These are phyloP conservation scores for Pammene aurita DNA, from an alignment of 2,888 invertebrate genomes.

Conservation along the genomic window DNA sequence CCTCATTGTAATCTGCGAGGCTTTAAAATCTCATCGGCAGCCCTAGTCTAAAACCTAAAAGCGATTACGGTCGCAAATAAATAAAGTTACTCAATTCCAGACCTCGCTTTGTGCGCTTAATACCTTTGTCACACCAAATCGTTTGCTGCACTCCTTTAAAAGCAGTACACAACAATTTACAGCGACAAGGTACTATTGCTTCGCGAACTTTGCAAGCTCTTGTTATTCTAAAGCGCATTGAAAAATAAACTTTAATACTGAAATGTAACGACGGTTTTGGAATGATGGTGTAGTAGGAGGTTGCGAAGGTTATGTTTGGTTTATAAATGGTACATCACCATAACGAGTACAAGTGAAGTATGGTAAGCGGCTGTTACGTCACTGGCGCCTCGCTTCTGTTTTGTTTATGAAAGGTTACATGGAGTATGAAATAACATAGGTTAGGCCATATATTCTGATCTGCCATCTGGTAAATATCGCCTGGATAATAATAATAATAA, in stretches of 20 bases:
- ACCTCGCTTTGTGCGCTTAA: background rate
- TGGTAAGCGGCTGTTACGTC: constrained; percentile 21
- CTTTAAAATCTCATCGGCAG: background rate
- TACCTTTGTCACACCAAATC: constrained; percentile 8
- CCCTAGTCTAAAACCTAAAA: constrained; percentile 4
- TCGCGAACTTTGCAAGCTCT: background rate
- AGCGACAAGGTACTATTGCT: constrained; percentile 12
- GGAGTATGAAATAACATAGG: too few species aligned
- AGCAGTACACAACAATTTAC: background rate
- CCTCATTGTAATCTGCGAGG: too few species aligned
- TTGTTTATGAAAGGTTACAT: constrained; percentile 6
- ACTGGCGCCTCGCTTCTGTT: constrained; percentile 17
- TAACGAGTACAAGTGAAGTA: constrained; percentile 21
- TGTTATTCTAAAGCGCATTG: background rate
- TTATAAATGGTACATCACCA: constrained; percentile 18
- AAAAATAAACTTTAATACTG: background rate
- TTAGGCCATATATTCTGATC: too few species aligned
- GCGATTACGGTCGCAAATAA: constrained; percentile 18
- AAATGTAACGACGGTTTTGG: background rate
- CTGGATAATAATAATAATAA: too few species aligned
- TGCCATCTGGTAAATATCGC: too few species aligned
- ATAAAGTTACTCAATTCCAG: constrained; percentile 27
- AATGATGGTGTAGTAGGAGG: background rate
- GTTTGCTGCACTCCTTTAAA: background rate
- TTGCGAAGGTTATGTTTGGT: background rate